These are phyloP conservation scores for Netelia fuscicornis DNA, from an alignment of 2,888 invertebrate species.

Conservation along the genomic window DNA sequence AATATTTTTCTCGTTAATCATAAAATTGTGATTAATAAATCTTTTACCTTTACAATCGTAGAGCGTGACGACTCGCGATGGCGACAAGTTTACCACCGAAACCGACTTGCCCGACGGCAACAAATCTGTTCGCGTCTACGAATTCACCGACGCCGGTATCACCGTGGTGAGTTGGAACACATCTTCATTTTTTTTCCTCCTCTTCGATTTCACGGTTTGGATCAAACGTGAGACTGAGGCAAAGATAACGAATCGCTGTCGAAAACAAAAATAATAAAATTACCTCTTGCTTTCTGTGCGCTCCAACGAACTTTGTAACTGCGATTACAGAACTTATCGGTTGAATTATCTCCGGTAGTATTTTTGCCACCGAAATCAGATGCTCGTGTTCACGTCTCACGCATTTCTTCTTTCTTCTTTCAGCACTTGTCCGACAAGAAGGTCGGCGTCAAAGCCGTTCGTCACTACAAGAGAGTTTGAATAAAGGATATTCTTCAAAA, in stretches of 20 bases:
- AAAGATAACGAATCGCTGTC: background rate
- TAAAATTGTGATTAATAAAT: background rate
- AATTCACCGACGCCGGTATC: constrained; percentile 81
- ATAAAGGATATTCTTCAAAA: constrained; percentile 52
- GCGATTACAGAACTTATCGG: constrained; percentile 19
- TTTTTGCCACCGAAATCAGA: background rate
- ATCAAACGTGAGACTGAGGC: background rate
- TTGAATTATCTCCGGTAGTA: background rate
- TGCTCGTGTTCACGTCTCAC: constrained; percentile 5
- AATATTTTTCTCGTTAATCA: background rate
- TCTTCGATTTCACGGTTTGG: background rate
- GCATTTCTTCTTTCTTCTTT: constrained; percentile 59
- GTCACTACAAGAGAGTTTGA: constrained; percentile 80
- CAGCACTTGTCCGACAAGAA: constrained; percentile 78
- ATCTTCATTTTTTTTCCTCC: background rate
- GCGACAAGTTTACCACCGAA: constrained; percentile 78
- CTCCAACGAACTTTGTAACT: constrained; percentile 39
- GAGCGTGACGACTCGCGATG: constrained; percentile 79
- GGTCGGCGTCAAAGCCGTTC: constrained; percentile 75
- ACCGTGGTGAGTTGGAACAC: constrained; percentile 77
- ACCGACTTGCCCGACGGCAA: constrained; percentile 77
- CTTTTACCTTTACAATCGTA: constrained; percentile 52
- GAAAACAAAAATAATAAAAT: background rate
- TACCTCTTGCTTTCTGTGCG: background rate
- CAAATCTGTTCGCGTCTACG: constrained; percentile 79